Percentiles rank a stretch among this genome's conserved stretches.
Evolutionary conservation across 2,797 vertebrate genomes (phyloP).

Genomic region (Acipenser oxyrinchus): DNA sequence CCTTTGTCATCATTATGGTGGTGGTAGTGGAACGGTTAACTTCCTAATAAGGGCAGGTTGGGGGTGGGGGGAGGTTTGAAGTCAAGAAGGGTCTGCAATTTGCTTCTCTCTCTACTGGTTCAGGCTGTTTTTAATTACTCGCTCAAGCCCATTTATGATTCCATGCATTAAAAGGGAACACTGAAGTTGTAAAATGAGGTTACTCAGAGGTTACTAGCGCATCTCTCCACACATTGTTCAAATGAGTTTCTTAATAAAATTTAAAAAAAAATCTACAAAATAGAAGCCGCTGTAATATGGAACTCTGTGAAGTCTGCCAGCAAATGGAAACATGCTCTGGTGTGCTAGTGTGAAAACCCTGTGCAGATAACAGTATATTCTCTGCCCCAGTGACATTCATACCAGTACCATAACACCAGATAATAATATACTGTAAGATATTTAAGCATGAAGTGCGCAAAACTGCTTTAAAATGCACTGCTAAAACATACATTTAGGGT

Average conservation of each 20-base stretch:
- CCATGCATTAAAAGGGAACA: conserved; percentile 62
- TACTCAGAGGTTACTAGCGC: conserved; percentile 49
- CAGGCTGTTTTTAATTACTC: conserved; percentile 66
- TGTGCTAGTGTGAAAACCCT: background rate
- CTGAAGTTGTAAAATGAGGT: conserved; percentile 59
- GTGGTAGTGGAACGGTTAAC: conserved; percentile 36
- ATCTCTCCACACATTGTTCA: background rate
- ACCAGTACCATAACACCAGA: background rate
- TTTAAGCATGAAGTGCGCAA: conserved; percentile 71
- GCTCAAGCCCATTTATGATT: conserved; percentile 51
- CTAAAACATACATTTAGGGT: conserved; percentile 70
- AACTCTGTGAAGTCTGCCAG: background rate
- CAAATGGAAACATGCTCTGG: background rate
- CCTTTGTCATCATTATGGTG: background rate
- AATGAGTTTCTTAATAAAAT: background rate
- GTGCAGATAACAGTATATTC: too few species aligned
- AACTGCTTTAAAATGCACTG: conserved; percentile 67
- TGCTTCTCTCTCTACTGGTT: conserved; percentile 37
- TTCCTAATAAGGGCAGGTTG: conserved; percentile 27
- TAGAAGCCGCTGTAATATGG: background rate
- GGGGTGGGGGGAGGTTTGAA: conserved; percentile 20
- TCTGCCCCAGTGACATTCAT: background rate
- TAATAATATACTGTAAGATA: conserved; percentile 40
- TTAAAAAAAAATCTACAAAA: background rate
- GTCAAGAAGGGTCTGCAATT: conserved; percentile 27